Percentiles rank a stretch among this genome's conserved stretches.
These are phyloP conservation scores for Lateolabrax maculatus DNA, from an alignment of 2,797 vertebrate genomes.

Conservation along the genomic window DNA sequence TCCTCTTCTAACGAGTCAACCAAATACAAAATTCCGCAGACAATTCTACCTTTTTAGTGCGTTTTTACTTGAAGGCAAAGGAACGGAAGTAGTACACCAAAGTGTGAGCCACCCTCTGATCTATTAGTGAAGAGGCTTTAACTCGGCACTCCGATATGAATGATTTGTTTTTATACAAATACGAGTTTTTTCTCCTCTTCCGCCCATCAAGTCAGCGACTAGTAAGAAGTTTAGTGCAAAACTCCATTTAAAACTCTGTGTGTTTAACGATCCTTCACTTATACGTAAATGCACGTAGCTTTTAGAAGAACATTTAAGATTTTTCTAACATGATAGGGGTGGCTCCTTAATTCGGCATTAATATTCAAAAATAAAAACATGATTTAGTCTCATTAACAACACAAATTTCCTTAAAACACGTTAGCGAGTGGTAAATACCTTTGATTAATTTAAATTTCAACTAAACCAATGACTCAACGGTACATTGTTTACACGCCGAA, in stretches of 20 bases:
- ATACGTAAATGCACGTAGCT: accelerated
- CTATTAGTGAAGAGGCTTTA: accelerated
- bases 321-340: accelerated
- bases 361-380: background rate
- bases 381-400: accelerated
- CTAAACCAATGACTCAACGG: accelerated
- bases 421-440: background rate
- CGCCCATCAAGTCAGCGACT: background rate
- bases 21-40: background rate
- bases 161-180: background rate
- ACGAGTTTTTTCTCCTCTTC: background rate
- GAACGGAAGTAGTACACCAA: accelerated
- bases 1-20: accelerated
- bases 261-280: background rate
- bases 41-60: background rate
- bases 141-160: background rate
- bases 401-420: background rate
- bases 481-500: background rate
- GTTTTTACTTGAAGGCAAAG: no score
- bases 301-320: accelerated
- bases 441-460: accelerated
- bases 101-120: accelerated
- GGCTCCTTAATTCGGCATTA: background rate
- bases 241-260: accelerated
- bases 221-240: background rate